These are phyloP conservation scores for Ovis aries DNA, from an alignment of 2,113 vertebrate genomes.

Conservation along the genomic window ARS-UI_Ramb_v3.0 NC_056054.1:6954001-6954500, in stretches of 20 bases:
- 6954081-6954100: not conserved
- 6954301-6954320: not conserved
- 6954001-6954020: not conserved
- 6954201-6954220: not conserved
- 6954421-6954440: not conserved
- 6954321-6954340: not conserved
- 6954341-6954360: not conserved
- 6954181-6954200: not conserved
- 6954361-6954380: not conserved
- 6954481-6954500: not conserved
- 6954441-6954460: not conserved
- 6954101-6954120: not conserved
- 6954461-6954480: accelerated
- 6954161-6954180: accelerated
- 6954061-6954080: not conserved
- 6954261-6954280: not conserved
- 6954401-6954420: not conserved
- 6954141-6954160: not conserved
- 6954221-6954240: not conserved
- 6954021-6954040: not conserved
- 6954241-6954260: not conserved
- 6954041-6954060: not conserved
- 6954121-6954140: not conserved
- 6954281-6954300: not conserved
- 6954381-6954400: not conserved